Evolutionary conservation across 2,888 invertebrate species (phyloP).

Genomic region (Dorcus hopei): DNA sequence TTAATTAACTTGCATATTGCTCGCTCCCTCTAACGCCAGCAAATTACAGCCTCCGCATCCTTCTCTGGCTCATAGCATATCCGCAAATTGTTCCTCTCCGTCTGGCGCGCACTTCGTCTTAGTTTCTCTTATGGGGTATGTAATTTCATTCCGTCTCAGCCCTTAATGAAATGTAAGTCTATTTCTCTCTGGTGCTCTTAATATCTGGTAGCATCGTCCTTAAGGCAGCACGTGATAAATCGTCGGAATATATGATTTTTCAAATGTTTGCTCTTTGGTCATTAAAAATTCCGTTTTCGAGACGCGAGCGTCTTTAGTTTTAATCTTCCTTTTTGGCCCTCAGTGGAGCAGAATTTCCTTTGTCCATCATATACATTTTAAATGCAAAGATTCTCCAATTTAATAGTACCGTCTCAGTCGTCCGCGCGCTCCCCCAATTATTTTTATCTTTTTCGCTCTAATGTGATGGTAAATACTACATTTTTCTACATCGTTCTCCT

Average conservation of each 20-base stretch:
- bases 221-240: not conserved
- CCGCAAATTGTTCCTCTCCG: slow-evolving; percentile 7
- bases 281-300: slow-evolving; percentile 33
- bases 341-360: slow-evolving; percentile 21
- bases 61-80: slow-evolving; percentile 26
- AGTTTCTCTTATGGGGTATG: slow-evolving; percentile 46
- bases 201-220: slow-evolving; percentile 22
- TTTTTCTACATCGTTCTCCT: slow-evolving; percentile 37
- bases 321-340: slow-evolving; percentile 21
- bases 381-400: slow-evolving; percentile 35
- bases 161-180: slow-evolving; percentile 51
- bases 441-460: slow-evolving; percentile 37
- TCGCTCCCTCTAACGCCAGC: slow-evolving; percentile 48
- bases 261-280: slow-evolving; percentile 30
- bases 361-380: slow-evolving; percentile 29
- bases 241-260: not conserved
- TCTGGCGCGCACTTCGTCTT: slow-evolving; percentile 24
- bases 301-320: slow-evolving; percentile 24
- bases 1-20: slow-evolving; percentile 54
- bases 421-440: slow-evolving; percentile 24
- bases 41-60: slow-evolving; percentile 38
- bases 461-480: slow-evolving; percentile 40
- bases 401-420: slow-evolving; percentile 35
- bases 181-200: slow-evolving; percentile 41
- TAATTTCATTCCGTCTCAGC: slow-evolving; percentile 53